phyloP scores from a whole-genome alignment of 2,797 vertebrate genomes.

The Sciurus carolinensis region DNA sequence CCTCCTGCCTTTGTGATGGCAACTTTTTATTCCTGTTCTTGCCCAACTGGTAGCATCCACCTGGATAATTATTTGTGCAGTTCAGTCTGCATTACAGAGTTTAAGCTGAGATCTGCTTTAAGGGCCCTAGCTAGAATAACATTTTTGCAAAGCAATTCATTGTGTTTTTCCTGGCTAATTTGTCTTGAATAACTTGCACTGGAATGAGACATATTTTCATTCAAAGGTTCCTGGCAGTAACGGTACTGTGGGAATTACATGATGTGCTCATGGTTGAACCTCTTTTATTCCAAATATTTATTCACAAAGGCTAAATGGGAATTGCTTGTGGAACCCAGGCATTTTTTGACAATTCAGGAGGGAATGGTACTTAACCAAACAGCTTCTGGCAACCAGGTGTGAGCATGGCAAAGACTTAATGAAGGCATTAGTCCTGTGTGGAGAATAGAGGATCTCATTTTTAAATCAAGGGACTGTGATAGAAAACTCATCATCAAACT shows the following conservation, averaged over 20 bases:
- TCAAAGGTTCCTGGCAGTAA: constrained; percentile 47
- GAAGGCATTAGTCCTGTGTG: constrained; percentile 33
- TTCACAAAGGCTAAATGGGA: constrained; percentile 42
- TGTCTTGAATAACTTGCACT: constrained; percentile 67
- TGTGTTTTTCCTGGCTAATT: constrained; percentile 69
- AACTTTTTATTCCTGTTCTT: not conserved
- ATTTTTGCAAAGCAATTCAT: constrained; percentile 61
- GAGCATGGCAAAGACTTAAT: constrained; percentile 50
- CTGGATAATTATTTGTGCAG: not conserved
- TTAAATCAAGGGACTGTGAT: constrained; percentile 55
- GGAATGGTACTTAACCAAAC: constrained; percentile 23
- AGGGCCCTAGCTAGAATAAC: constrained; percentile 19
- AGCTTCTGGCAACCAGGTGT: constrained; percentile 53
- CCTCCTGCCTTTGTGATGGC: not conserved
- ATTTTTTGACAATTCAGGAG: constrained; percentile 51
- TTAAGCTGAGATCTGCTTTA: constrained; percentile 19
- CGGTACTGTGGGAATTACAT: constrained; percentile 48
- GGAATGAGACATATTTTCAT: constrained; percentile 71
- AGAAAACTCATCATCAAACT: constrained; percentile 68
- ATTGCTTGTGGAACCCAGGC: not conserved
- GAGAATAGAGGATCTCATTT: constrained; percentile 56
- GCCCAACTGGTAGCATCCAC: not conserved
- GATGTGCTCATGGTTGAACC: not conserved
- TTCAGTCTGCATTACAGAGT: constrained; percentile 32
- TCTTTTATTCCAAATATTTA: constrained; percentile 61